Conservation (phyloP, 2,113 vertebrate species). For the Orthonyx spaldingii region DNA sequence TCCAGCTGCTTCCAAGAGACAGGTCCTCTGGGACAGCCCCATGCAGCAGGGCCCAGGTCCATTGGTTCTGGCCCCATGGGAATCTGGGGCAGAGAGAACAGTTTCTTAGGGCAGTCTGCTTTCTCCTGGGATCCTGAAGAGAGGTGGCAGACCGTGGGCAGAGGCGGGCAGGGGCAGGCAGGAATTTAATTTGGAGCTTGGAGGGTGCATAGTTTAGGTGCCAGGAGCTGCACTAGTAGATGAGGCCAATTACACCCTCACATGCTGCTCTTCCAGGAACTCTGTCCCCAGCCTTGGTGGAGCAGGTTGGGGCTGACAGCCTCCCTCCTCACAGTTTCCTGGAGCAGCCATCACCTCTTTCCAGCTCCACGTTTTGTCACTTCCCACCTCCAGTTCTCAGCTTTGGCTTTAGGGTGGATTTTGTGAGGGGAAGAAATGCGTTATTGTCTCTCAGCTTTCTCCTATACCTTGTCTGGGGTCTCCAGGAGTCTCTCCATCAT, state of each 20-base stretch:
- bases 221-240: not conserved
- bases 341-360: not conserved
- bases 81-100: not conserved
- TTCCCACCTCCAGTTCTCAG: not conserved
- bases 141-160: not conserved
- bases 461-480: not conserved
- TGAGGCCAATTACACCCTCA: not conserved
- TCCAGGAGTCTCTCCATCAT: not conserved
- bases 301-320: not conserved
- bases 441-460: not conserved
- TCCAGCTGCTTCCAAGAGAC: not conserved
- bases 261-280: not conserved
- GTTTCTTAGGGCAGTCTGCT: not conserved
- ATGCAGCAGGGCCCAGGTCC: accelerated
- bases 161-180: not conserved
- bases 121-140: not conserved
- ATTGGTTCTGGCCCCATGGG: too few relatives aligned
- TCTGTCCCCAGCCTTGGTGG: not conserved
- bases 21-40: not conserved
- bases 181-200: not conserved
- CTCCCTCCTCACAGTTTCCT: not conserved
- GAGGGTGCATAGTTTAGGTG: not conserved
- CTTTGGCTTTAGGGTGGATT: not conserved
- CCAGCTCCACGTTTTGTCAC: not conserved
- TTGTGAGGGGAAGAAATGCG: not conserved